A percentile compares a stretch with the other conserved stretches of the same genome.
These are phyloP conservation scores for Trichopria drosophilae DNA, from an alignment of 2,888 invertebrate genomes.

Conservation along the genomic window DNA sequence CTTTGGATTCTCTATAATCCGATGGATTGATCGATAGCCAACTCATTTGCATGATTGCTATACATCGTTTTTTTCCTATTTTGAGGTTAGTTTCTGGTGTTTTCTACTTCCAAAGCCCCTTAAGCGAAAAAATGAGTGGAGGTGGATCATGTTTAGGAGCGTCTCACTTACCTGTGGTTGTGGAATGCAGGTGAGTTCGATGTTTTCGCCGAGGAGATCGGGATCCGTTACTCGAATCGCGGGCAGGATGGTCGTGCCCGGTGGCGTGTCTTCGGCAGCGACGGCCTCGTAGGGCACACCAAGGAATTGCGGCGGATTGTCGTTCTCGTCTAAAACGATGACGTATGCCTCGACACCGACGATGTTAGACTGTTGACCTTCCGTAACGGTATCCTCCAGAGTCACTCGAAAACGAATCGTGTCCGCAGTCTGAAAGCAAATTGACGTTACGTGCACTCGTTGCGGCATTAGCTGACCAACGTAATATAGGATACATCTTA, in stretches of 20 bases:
- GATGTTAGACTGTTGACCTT: constrained; percentile 66
- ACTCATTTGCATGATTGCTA: too few relatives aligned
- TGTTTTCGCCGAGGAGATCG: constrained; percentile 78
- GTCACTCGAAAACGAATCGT: constrained; percentile 80
- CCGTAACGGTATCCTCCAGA: constrained; percentile 73
- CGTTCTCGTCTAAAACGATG: constrained; percentile 85
- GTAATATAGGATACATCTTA: too few relatives aligned
- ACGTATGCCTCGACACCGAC: constrained; percentile 78
- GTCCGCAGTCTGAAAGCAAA: constrained; percentile 70
- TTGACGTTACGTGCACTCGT: too few relatives aligned
- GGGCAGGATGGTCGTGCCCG: constrained; percentile 73
- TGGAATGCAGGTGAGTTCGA: constrained; percentile 72
- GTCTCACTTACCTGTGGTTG: constrained; percentile 60
- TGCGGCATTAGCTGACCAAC: too few relatives aligned
- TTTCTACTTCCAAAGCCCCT: too few relatives aligned
- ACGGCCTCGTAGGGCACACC: constrained; percentile 80
- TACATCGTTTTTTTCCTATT: too few relatives aligned
- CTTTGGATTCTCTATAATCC: too few relatives aligned
- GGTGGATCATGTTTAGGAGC: too few relatives aligned
- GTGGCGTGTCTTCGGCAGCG: constrained; percentile 74
- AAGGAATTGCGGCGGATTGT: constrained; percentile 72
- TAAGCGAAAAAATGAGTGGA: too few relatives aligned
- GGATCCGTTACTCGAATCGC: constrained; percentile 76
- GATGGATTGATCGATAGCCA: too few relatives aligned
- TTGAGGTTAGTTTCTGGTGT: too few relatives aligned